Percentiles rank a stretch among this genome's conserved stretches.
Conservation (phyloP, 2,888 invertebrate genomes). For the Plutella xylostella region DNA sequence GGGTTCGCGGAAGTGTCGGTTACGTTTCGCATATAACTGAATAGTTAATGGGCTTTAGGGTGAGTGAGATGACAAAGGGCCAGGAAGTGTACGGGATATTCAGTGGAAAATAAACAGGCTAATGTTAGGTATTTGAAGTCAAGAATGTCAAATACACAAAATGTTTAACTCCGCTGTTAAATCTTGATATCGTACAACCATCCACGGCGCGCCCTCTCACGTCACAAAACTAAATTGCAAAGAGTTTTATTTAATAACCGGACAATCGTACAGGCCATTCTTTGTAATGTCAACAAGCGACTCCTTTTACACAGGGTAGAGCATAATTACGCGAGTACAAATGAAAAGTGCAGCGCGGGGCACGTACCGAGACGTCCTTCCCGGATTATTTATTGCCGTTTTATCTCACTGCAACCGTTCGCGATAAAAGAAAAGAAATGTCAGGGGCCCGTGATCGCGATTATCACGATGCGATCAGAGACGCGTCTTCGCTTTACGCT, state of each 20-base stretch:
- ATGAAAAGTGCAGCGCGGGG: constrained; percentile 54
- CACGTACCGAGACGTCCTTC: constrained; percentile 48
- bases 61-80: too few relatives aligned
- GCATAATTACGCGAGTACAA: constrained; percentile 59
- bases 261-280: constrained; percentile 1
- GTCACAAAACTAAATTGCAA: constrained; percentile 1
- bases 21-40: too few relatives aligned
- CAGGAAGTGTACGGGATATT: too few relatives aligned
- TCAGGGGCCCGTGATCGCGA: constrained; percentile 57
- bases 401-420: constrained; percentile 56
- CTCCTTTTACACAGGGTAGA: constrained; percentile 30
- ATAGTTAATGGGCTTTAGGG: too few relatives aligned
- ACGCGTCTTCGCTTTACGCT: constrained; percentile 34
- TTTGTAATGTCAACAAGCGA: constrained; percentile 19
- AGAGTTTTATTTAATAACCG: constrained; percentile 3
- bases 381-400: constrained; percentile 60
- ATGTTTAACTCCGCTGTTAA: too few relatives aligned
- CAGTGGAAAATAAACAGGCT: too few relatives aligned
- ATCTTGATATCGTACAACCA: too few relatives aligned
- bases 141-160: too few relatives aligned
- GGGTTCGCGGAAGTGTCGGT: too few relatives aligned
- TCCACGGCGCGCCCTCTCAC: too few relatives aligned
- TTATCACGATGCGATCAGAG: constrained; percentile 59
- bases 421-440: constrained; percentile 66
- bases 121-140: too few relatives aligned